Evolutionary conservation across 2,113 vertebrate species (phyloP).

Genomic region (Callorhinus ursinus): DNA sequence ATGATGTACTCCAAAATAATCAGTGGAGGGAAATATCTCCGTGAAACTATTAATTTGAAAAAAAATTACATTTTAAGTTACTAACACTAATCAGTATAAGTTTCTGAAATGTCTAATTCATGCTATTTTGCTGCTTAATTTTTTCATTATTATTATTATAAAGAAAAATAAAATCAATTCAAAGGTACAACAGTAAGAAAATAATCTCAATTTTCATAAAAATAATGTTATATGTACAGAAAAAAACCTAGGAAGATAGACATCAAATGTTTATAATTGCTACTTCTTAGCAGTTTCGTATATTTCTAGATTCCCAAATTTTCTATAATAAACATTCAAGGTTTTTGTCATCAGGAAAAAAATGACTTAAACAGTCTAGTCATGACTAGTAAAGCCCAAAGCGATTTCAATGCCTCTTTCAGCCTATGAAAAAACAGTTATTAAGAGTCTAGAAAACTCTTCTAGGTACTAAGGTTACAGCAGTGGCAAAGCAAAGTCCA

Average conservation of each 20-base stretch:
- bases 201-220: conserved; percentile 33
- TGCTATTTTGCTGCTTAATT: neutral
- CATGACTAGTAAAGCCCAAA: neutral
- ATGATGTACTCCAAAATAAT: neutral
- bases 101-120: conserved; percentile 2
- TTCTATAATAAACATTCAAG: neutral
- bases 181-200: conserved; percentile 22
- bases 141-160: conserved; percentile 32
- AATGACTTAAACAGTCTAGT: neutral
- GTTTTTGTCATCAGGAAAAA: conserved; percentile 6
- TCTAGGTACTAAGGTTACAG: neutral
- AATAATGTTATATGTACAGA: neutral
- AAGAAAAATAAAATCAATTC: conserved; percentile 33
- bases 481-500: neutral
- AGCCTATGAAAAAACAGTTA: neutral
- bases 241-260: neutral
- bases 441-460: neutral
- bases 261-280: neutral
- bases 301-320: neutral
- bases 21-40: neutral
- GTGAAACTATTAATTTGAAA: neutral
- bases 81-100: neutral
- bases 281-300: neutral
- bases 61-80: conserved; percentile 31
- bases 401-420: neutral